Conservation (phyloP, 2,113 vertebrate species). For the Fulica atra region DNA sequence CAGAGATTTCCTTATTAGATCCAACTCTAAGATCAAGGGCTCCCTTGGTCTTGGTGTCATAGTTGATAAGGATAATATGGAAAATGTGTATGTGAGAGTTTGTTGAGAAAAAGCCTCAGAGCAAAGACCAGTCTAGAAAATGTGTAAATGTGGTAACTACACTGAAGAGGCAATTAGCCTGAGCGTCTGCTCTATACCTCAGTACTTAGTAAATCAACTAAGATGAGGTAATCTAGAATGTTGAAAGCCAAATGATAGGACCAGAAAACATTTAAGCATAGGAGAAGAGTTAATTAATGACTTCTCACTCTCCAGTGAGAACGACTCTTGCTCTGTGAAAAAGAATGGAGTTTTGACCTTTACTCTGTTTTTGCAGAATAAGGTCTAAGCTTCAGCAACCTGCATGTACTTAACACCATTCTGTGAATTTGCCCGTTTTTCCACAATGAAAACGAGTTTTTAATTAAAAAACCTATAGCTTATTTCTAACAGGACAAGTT, state of each 20-base stretch:
- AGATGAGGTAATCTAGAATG: background rate
- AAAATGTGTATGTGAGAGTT: background rate
- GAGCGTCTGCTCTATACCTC: background rate
- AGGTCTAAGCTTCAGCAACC: background rate
- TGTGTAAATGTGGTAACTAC: background rate
- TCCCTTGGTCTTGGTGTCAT: background rate
- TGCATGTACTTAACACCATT: background rate
- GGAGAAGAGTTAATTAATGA: background rate
- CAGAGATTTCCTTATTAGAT: background rate
- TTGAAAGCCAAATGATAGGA: background rate
- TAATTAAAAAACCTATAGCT: background rate
- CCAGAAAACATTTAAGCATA: background rate
- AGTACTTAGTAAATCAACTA: background rate
- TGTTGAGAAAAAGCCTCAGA: background rate
- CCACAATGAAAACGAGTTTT: background rate
- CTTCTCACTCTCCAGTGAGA: background rate
- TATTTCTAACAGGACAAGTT: background rate
- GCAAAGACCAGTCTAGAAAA: constrained; percentile 20
- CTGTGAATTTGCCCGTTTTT: background rate
- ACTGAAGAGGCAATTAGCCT: background rate
- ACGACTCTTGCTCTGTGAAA: background rate
- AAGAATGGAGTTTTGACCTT: background rate
- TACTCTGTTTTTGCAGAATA: background rate
- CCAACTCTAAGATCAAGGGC: background rate
- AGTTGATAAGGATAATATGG: fast-evolving